Conservation (phyloP, 2,113 vertebrate species). For the Emydura subglobosa region DNA sequence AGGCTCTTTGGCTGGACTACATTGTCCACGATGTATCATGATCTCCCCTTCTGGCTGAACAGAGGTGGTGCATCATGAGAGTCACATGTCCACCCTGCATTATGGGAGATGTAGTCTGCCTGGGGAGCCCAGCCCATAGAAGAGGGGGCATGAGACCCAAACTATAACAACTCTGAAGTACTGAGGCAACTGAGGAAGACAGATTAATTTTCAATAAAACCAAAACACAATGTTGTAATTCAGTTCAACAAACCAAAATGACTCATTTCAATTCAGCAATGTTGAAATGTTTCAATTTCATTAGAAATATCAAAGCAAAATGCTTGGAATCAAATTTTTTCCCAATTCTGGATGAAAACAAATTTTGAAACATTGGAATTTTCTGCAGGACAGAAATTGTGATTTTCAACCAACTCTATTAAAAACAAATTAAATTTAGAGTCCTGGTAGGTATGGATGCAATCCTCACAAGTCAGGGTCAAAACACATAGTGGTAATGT, state of each 20-base stretch:
- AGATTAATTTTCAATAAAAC: background rate
- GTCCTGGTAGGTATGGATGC: background rate
- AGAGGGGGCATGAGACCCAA: background rate
- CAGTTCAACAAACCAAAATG: background rate
- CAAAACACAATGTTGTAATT: background rate
- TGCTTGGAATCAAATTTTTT: background rate
- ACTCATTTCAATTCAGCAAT: background rate
- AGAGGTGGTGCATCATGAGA: background rate
- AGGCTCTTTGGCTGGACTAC: background rate
- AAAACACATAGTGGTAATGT: background rate
- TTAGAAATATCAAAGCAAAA: background rate
- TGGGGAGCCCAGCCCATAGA: background rate
- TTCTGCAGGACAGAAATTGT: background rate
- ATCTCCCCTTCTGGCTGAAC: background rate
- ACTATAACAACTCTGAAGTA: background rate
- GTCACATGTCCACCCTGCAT: background rate
- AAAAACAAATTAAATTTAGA: background rate
- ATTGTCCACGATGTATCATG: background rate
- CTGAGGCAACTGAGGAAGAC: background rate
- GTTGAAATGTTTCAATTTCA: background rate
- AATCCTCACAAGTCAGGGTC: background rate
- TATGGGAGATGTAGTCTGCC: rapidly evolving
- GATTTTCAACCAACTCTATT: background rate
- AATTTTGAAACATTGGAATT: background rate
- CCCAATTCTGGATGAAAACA: background rate